Evolutionary conservation across 2,797 vertebrate species (phyloP), one percentile per base, ranked within the genome.

Genomic region (Pterois miles): DNA sequence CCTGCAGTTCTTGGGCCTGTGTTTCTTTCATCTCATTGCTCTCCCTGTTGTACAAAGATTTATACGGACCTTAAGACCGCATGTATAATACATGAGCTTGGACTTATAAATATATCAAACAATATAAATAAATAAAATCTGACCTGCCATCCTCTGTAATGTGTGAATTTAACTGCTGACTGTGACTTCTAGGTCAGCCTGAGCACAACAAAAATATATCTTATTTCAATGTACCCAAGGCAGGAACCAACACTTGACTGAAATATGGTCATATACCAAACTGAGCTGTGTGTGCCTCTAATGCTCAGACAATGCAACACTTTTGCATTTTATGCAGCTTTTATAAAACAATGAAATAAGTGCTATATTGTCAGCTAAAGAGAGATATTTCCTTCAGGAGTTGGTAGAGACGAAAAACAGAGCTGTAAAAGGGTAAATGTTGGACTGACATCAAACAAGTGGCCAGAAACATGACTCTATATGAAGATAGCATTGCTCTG

Each of bases 21-120:
- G 13, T 80, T 59, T 73, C 76, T 84, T 73, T 80, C 83, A 87
- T 84, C 68, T 20, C 38, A 0, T 13, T 59, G 62, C 65, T 83
- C 74, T 52, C 34, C 25, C 74, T 71, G 81, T 82, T 86, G 60
- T 74, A 80, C 77, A 65, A 76, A 91, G 88, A 92, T 90, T 92
- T 90, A 91, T 81, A 74, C 4, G 10, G 76, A 81, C 83, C 86
- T 72, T 62, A 85, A 77, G 83, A 82, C 67, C 56, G 31, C 83
- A 87, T 90, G 88, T 78, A 84, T 88, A 86, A 89, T 91, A 64
- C 83, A 92, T 90, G 80, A 85, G 78, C 59, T 3, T 31, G 52
- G 75, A 79, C 74, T 85, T 89, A 83, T 87, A 90, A 90, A 91
- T 92, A 89, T 76, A 92, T 91, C 85, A 89, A 86, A 86, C 86